Base-by-base conservation (phyloP, 2,113 vertebrate genomes). In the Catharus bicknelli region DNA sequence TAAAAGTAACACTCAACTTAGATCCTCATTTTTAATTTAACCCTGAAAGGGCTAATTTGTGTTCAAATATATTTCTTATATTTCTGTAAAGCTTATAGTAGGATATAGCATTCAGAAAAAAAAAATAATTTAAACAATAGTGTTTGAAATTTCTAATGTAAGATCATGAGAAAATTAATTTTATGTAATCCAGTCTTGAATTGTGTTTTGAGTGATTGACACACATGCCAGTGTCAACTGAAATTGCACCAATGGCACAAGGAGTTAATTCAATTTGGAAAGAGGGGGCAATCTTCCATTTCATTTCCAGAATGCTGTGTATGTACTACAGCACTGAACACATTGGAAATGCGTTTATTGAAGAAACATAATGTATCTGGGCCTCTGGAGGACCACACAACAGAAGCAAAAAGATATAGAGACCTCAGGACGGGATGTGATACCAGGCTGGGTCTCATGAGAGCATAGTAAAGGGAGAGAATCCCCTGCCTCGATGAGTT, bases 401-500 rank as follows among this genome's bases (percentile, higher is more conserved):
- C 11, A 74, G 58, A 76, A 76, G 10, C 3, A 90, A 36, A 70
- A 79, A 57, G 11, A 42, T 79, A 29, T 12, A 78, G 40, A 79
- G 20, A 61, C 11, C 34, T 12, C 30, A 42, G 3, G 3, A 7
- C 14, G 42, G 40, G 8, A 22, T 34, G 20, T 54, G 30, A 30
- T 48, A 32, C 21, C 17, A 62, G 9, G 6, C 0, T 26, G 42
- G 16, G 9, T 62, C 30, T 68, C 48, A 42, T 6, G 9, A 76
- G 30, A 55, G 25, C n/a, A n/a, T 0, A 38, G 12, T 6, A 45
- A 9, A 59, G 7, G 7, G 11, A 4, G 11, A 68, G 23, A 88
- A 74, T 67, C 23, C 13, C 7, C 12, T 59, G 16, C 10, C 38
- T 59, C 0, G 0, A 48, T 13, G 14, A 32, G 17, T 2, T 68